phyloP scores from a whole-genome alignment of 2,113 vertebrate genomes.

The Notechis scutatus region DNA sequence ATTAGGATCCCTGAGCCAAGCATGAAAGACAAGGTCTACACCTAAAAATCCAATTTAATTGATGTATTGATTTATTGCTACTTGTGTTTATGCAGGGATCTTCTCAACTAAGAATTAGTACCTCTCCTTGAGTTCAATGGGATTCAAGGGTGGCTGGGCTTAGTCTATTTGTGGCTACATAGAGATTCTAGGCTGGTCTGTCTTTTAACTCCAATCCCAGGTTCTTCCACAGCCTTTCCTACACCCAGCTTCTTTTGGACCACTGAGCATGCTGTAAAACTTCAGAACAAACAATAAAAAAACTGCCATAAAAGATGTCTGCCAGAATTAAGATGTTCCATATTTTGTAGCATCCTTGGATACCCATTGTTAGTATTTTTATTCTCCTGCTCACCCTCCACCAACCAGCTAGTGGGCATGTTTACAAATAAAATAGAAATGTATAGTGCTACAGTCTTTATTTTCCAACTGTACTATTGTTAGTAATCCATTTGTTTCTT shows the following conservation, averaged over 20 bases:
- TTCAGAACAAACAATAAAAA: background rate
- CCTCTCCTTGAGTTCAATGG: background rate
- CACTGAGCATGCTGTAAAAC: background rate
- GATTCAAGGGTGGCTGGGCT: background rate
- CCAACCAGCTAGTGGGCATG: background rate
- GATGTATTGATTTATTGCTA: background rate
- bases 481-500: background rate
- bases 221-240: background rate
- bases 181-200: background rate
- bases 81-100: background rate
- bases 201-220: background rate
- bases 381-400: background rate
- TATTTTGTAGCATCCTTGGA: background rate
- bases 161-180: background rate
- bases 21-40: background rate
- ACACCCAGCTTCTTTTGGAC: background rate
- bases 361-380: background rate
- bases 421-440: background rate
- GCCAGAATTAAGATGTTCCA: background rate
- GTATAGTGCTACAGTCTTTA: background rate
- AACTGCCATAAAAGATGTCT: background rate
- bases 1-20: background rate
- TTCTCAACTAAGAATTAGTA: background rate
- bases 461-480: background rate
- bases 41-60: background rate